phyloP scores from a whole-genome alignment of 1,140 invertebrate genomes.

The Glossosoma conforme region DNA sequence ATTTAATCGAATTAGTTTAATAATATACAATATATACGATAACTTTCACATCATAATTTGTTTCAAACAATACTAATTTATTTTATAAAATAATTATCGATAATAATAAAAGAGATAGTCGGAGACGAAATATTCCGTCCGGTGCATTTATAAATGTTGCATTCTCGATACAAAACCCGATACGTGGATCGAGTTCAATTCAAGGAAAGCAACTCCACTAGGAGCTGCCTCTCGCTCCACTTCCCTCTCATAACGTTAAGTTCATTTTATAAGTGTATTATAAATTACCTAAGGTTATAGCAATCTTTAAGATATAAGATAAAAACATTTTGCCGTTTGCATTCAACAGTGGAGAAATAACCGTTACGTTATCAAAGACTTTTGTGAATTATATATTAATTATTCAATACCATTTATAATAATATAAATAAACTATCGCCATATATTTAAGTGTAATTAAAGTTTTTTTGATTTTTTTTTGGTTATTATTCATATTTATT shows the following conservation, averaged over 20 bases:
- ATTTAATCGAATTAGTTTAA: constrained; percentile 28
- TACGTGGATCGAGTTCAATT: too few species aligned
- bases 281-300: constrained; percentile 31
- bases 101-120: too few species aligned
- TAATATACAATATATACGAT: constrained; percentile 22
- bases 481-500: constrained; percentile 30
- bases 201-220: too few species aligned
- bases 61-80: too few species aligned
- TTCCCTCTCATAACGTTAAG: constrained; percentile 25
- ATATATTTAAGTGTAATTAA: constrained; percentile 33
- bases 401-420: constrained; percentile 30
- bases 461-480: constrained; percentile 29
- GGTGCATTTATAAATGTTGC: too few species aligned
- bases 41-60: constrained; percentile 3
- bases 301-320: constrained; percentile 31
- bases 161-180: too few species aligned
- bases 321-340: constrained; percentile 31
- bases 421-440: constrained; percentile 33
- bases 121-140: too few species aligned
- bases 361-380: constrained; percentile 29
- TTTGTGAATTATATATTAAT: constrained; percentile 32
- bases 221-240: too few species aligned
- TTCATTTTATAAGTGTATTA: constrained; percentile 27
- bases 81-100: too few species aligned
- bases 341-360: constrained; percentile 32